Percentiles rank a stretch among this genome's conserved stretches.
Conservation (phyloP, 2,888 invertebrate genomes). For the Mesochorus sp. region DNA sequence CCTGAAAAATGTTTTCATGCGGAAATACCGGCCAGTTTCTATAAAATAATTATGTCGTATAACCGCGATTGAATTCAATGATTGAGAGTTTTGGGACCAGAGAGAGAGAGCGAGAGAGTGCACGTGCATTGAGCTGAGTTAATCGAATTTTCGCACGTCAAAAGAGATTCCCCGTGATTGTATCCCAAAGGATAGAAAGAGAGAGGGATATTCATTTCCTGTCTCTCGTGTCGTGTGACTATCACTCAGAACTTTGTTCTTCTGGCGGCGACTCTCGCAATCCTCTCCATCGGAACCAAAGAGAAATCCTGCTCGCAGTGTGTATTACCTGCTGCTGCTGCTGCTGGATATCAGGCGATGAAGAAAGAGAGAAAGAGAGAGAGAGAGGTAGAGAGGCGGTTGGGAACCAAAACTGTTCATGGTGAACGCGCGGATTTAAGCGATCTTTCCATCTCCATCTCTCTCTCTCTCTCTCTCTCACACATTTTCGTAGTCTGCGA, state of each 20-base stretch:
- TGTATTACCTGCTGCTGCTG: no score
- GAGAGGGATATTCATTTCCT: conserved; percentile 50
- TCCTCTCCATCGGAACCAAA: not conserved
- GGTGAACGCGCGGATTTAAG: conserved; percentile 40
- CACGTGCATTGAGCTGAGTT: conserved; percentile 22
- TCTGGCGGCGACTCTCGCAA: conserved; percentile 9
- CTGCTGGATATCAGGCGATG: no score
- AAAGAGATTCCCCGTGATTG: conserved; percentile 12
- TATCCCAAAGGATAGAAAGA: not conserved
- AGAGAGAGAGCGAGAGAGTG: not conserved
- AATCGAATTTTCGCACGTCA: conserved; percentile 49
- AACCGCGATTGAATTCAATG: not conserved
- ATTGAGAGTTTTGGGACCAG: not conserved
- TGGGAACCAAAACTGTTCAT: conserved; percentile 41
- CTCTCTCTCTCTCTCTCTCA: conserved; percentile 18
- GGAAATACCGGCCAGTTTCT: not conserved
- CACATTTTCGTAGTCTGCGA: not conserved
- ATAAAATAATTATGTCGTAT: not conserved
- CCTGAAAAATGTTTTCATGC: no score
- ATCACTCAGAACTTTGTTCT: conserved; percentile 25
- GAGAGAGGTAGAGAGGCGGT: conserved; percentile 1
- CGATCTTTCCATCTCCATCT: conserved; percentile 19
- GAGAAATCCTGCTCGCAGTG: conserved; percentile 14
- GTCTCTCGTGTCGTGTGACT: conserved; percentile 21
- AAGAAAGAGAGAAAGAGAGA: conserved; percentile 6